A percentile compares a stretch with the other conserved stretches of the same genome.
Evolutionary conservation across 1,140 invertebrate species (phyloP).

Genomic region (Eurosta solidaginis): DNA sequence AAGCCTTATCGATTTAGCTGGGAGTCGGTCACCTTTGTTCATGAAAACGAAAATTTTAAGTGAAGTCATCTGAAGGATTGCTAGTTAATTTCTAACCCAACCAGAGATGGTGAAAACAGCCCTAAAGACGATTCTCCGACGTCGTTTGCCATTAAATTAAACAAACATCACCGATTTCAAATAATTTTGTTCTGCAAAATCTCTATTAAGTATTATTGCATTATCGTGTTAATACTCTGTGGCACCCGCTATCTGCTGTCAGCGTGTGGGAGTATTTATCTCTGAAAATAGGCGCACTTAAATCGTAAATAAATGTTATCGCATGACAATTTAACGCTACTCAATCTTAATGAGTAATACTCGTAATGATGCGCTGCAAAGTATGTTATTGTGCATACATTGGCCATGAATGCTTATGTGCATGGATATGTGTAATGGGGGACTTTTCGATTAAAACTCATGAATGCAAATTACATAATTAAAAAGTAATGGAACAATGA

Average conservation of each 20-base stretch:
- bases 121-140: too few species aligned
- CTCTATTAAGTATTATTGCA: too few species aligned
- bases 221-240: too few species aligned
- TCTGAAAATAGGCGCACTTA: background rate
- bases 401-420: background rate
- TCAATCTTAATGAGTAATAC: background rate
- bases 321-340: constrained; percentile 3
- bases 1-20: too few species aligned
- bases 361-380: background rate
- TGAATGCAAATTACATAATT: constrained; percentile 13
- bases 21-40: too few species aligned
- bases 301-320: background rate
- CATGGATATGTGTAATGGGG: background rate
- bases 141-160: too few species aligned
- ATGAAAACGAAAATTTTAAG: too few species aligned
- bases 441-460: background rate
- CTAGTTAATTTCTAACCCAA: too few species aligned
- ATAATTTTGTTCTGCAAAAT: too few species aligned
- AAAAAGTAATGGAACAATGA: background rate
- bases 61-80: too few species aligned
- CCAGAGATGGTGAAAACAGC: too few species aligned
- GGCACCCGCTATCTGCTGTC: background rate
- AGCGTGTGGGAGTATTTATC: background rate
- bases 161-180: too few species aligned
- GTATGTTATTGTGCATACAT: background rate